Evolutionary conservation across 2,797 vertebrate genomes (phyloP).

Genomic region (Protosalanx chinensis): DNA sequence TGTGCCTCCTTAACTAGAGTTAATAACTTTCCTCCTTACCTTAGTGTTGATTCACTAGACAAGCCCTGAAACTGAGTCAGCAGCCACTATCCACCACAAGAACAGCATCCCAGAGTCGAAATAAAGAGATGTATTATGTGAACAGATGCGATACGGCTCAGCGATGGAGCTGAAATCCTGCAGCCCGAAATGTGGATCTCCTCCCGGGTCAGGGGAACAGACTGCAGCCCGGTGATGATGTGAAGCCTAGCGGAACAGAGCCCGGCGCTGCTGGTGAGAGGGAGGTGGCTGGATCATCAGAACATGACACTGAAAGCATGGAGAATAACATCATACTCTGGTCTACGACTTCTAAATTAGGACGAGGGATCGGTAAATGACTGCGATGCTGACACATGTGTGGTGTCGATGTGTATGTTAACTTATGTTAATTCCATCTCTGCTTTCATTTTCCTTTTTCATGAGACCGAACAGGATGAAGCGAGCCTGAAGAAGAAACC

Average conservation of each 20-base stretch:
- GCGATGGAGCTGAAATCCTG: constrained; percentile 41
- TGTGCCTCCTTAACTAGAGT: background rate
- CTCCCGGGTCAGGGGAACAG: constrained; percentile 34
- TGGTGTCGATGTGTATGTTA: constrained; percentile 3
- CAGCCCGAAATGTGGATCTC: constrained; percentile 56
- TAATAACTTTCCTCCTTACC: constrained; percentile 16
- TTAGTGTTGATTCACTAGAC: constrained; percentile 1
- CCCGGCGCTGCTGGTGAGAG: constrained; percentile 40
- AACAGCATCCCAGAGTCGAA: constrained; percentile 9
- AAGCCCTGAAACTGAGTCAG: constrained; percentile 8
- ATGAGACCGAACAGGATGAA: constrained; percentile 50
- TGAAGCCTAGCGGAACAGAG: constrained; percentile 48
- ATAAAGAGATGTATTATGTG: background rate
- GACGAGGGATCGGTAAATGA: constrained; percentile 39
- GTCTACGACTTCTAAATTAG: constrained; percentile 10
- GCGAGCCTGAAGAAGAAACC: no score
- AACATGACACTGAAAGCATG: constrained; percentile 43
- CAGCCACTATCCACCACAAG: constrained; percentile 1
- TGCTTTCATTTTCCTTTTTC: constrained; percentile 65
- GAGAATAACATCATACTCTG: constrained; percentile 29
- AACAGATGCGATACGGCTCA: constrained; percentile 8
- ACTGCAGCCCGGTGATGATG: constrained; percentile 53
- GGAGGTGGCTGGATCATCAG: constrained; percentile 54
- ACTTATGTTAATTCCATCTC: constrained; percentile 50
- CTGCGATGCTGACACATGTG: constrained; percentile 20